Evolutionary conservation across 2,113 vertebrate genomes (phyloP), one percentile per base, ranked within the genome.

Genomic region (Anthoscopus minutus): DNA sequence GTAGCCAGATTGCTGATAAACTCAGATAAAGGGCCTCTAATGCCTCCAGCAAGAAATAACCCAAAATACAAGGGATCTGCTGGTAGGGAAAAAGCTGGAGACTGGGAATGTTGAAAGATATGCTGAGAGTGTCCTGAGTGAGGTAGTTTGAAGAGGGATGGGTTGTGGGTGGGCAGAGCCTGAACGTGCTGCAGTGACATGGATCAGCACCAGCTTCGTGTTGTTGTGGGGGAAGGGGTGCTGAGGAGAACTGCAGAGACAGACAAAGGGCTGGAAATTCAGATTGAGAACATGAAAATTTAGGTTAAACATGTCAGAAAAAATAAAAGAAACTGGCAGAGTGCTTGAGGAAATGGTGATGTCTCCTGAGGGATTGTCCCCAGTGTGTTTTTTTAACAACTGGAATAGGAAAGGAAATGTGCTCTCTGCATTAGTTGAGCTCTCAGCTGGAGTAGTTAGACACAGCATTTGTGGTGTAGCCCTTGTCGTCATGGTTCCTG

Each of bases 31-130:
- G 71, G 58, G 62, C 48, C n/a, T 91, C 67, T 66, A 54, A 56
- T 93, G 76, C 82, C 86, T 93, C 74, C 91, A 93, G 93, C 62
- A 77, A 93, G 86, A 86, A 94, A 53, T 53, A 92, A 83, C 77
- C 89, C 54, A 13, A 65, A 73, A 88, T 73, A 56, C 2, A 2
- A 6, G 6, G 2, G 3, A 22, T 82, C 45, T 72, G 57, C n/a
- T 56, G 71, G 37, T 76, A 57, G n/a, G 38, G 40, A 60, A 78
- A 64, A 90, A 48, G 22, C 45, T 61, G 24, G 53, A 79, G 80
- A 86, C n/a, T 22, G 22, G 58, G n/a, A 53, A 53, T 42, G 37
- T 37, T 44, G 50, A 44, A 80, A 86, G 62, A n/a, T 64, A 9
- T 4, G n/a, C 37, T 80, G 79, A 5, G 62, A 64, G 82, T 35